Evolutionary conservation across 2,888 invertebrate species (phyloP).

Genomic region (Lepidonotus clava): DNA sequence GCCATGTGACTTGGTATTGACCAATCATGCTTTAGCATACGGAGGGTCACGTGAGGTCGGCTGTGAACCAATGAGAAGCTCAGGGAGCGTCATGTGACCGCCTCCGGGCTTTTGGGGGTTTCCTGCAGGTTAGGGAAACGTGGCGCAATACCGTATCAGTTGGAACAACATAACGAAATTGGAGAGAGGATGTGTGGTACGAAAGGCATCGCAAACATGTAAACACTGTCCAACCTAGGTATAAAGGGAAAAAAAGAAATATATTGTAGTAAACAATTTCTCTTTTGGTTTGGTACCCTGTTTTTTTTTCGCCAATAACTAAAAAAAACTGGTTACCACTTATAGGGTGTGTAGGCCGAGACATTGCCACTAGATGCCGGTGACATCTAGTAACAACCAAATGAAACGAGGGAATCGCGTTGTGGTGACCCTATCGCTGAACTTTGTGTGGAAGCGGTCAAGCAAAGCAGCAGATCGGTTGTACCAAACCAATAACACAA

Average conservation of each 20-base stretch:
- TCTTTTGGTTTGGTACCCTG: background rate
- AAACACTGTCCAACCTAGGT: slow-evolving; percentile 54
- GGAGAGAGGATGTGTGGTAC: slow-evolving; percentile 40
- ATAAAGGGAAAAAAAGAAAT: slow-evolving; percentile 52
- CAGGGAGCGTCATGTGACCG: background rate
- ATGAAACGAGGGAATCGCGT: background rate
- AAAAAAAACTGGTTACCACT: slow-evolving; percentile 27
- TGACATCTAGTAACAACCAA: background rate
- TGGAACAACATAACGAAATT: slow-evolving; percentile 49
- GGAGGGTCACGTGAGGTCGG: slow-evolving; percentile 40
- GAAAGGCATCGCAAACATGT: slow-evolving; percentile 52
- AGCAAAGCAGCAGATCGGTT: slow-evolving; percentile 9
- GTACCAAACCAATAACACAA: background rate
- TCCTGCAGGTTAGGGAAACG: slow-evolving; percentile 45
- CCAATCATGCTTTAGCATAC: slow-evolving; percentile 53
- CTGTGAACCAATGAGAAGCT: slow-evolving; percentile 31
- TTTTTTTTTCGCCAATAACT: too few species aligned
- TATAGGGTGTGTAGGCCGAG: slow-evolving; percentile 19
- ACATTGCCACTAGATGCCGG: background rate
- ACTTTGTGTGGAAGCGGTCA: slow-evolving; percentile 23
- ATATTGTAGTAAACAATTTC: slow-evolving; percentile 23
- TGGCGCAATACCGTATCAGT: slow-evolving; percentile 47
- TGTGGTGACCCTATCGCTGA: background rate
- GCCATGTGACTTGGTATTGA: slow-evolving; percentile 44
- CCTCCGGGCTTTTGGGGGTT: slow-evolving; percentile 17